Percentiles rank a stretch among this genome's conserved stretches.
Evolutionary conservation across 2,797 vertebrate genomes (phyloP).

Genomic region (Lateolabrax maculatus): DNA sequence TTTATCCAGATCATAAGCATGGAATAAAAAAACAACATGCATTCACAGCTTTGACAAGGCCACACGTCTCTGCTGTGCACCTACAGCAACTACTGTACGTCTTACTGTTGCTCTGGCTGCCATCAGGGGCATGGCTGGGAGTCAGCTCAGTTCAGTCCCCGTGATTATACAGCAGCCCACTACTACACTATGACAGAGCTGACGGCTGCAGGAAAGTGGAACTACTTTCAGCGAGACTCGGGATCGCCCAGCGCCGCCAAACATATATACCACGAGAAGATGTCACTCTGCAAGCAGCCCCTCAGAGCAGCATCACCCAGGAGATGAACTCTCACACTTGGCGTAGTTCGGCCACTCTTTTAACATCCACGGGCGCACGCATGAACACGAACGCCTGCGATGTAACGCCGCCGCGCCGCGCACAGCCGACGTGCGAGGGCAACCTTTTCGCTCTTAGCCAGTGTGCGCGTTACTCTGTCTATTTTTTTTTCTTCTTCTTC

Average conservation of each 20-base stretch:
- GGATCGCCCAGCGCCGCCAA: not conserved
- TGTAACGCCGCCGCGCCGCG: conserved; percentile 27
- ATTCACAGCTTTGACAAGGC: not conserved
- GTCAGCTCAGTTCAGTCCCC: conserved; percentile 42
- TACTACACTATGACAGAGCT: not conserved
- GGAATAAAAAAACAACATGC: not conserved
- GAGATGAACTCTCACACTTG: not conserved
- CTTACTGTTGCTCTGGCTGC: not conserved
- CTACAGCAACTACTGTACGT: too few species aligned
- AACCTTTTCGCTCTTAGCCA: conserved; percentile 39
- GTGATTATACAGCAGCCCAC: not conserved
- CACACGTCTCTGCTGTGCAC: not conserved
- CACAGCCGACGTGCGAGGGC: not conserved
- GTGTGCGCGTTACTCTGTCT: conserved; percentile 9
- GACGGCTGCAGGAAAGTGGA: not conserved
- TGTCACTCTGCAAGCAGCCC: not conserved
- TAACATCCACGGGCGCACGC: too few species aligned
- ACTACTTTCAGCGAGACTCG: conserved; percentile 3
- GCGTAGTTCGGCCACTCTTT: conserved; percentile 14
- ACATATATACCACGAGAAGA: not conserved
- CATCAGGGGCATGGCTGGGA: conserved; percentile 32
- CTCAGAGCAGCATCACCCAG: not conserved
- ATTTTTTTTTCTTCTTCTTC: too few species aligned
- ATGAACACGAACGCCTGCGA: conserved; percentile 19
- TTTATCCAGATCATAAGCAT: not conserved